A percentile compares a stretch with the other conserved stretches of the same genome.
Evolutionary conservation across 1,140 invertebrate genomes (phyloP).

Genomic region (Drosophila nebulosa): DNA sequence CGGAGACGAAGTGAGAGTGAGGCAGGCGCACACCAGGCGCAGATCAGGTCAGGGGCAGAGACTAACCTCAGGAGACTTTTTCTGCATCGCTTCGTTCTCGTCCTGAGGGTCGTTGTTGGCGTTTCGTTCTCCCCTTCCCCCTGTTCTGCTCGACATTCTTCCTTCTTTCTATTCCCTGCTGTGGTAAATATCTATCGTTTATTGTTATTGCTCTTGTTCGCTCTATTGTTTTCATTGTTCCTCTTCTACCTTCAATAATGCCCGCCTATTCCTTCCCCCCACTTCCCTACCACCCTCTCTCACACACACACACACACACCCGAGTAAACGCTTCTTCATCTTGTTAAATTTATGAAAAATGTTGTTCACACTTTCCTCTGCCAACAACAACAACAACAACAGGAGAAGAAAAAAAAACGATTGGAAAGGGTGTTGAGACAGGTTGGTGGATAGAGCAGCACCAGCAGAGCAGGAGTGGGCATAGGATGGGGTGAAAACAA

Average conservation of each 20-base stretch:
- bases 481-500: conserved; percentile 6
- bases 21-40: background rate
- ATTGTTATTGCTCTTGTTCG: conserved; percentile 78
- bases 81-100: background rate
- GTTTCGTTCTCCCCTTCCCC: background rate
- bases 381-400: background rate
- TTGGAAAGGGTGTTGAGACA: conserved; percentile 17
- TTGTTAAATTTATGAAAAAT: conserved; percentile 81
- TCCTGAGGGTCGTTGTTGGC: background rate
- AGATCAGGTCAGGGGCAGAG: background rate
- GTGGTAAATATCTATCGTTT: conserved; percentile 78
- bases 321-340: conserved; percentile 13
- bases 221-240: conserved; percentile 70
- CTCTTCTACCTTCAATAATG: background rate
- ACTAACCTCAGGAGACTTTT: conserved; percentile 15
- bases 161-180: conserved; percentile 46
- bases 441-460: conserved; percentile 11
- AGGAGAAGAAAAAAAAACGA: background rate
- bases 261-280: background rate
- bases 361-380: conserved; percentile 75
- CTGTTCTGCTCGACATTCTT: background rate
- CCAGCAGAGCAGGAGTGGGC: background rate
- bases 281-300: conserved; percentile 6
- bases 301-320: background rate
- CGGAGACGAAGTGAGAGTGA: background rate